phyloP scores from a whole-genome alignment of 2,797 vertebrate genomes.

The Coendou prehensilis region DNA sequence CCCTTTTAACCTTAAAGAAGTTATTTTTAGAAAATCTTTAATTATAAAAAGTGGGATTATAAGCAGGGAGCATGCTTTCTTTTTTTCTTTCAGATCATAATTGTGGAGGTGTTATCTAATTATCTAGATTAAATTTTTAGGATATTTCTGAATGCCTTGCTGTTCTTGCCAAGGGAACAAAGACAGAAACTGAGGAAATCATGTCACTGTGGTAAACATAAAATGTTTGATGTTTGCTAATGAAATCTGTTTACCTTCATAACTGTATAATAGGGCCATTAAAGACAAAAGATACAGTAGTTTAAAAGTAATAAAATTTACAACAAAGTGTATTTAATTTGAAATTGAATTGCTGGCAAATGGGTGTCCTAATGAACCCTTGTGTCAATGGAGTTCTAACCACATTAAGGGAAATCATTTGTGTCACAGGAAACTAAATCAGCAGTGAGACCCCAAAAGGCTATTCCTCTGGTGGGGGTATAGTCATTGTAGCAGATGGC shows the following conservation, averaged over 20 bases:
- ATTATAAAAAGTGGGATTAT: constrained; percentile 31
- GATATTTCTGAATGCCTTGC: constrained; percentile 27
- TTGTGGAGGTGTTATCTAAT: constrained; percentile 2
- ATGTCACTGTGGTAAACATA: constrained; percentile 78
- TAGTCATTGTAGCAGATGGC: constrained; percentile 80
- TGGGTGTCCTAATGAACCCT: constrained; percentile 89
- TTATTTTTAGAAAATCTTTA: constrained; percentile 47
- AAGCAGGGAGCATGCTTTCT: not conserved
- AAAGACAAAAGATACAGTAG: constrained; percentile 91
- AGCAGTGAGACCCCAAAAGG: constrained; percentile 85
- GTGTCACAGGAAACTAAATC: constrained; percentile 87
- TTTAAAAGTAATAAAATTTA: constrained; percentile 92
- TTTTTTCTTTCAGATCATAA: not conserved
- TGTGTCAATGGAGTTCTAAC: constrained; percentile 88
- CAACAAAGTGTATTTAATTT: constrained; percentile 92
- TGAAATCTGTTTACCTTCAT: constrained; percentile 91
- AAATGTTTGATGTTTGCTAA: constrained; percentile 87
- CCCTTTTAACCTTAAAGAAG: constrained; percentile 6
- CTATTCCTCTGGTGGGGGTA: constrained; percentile 75
- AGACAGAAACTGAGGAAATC: constrained; percentile 68
- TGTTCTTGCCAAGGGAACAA: constrained; percentile 37
- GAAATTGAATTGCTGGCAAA: constrained; percentile 91
- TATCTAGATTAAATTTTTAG: constrained; percentile 41
- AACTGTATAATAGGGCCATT: constrained; percentile 90
- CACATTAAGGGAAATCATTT: constrained; percentile 90